Evolutionary conservation across 2,888 invertebrate species (phyloP), one percentile per base, ranked within the genome.

Genomic region (Latrodectus hesperus): DNA sequence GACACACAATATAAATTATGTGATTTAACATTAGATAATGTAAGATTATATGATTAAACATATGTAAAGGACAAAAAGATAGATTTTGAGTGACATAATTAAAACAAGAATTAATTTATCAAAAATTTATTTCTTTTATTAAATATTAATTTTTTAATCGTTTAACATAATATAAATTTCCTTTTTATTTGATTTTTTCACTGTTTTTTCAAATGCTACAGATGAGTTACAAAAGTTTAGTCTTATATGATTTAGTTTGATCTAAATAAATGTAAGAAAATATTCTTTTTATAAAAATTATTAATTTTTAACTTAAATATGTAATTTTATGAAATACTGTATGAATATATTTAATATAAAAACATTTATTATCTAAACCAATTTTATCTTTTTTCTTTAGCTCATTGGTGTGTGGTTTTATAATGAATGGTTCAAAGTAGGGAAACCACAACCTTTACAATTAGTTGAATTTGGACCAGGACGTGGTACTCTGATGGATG

Each of bases 401-500:
- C 95, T 98, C 92, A 92, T 99, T 68, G 97, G 95, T 0, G 93
- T 98, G 88, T 99, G 99, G 99, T 95, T 97, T 90, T 93, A 96
- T 77, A 95, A 95, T 90, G 98, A 98, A 92, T 97, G 96, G 94
- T 94, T 94, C 76, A 96, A 96, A 92, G 94, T 97, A 91, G 95
- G 96, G 1, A 92, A 93, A 10, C 96, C 96, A 0, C 94, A 94
- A 90, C 95, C 96, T 0, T 93, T 99, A 85, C 97, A 98, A 91
- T 93, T 99, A 75, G 95, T 99, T 2, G 99, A 99, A 93, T 93
- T 99, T 52, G 99, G 99, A 0, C 99, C 99, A 6, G 99, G 99
- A 1, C 94, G 97, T 90, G 99, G 98, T 16, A 97, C 97, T 3
- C 93, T 99, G 89, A 94, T 96, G 89, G 93, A 94, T 90, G 99